Base-by-base conservation (phyloP, 2,113 vertebrate species). In the Bagarius yarrelli region DNA sequence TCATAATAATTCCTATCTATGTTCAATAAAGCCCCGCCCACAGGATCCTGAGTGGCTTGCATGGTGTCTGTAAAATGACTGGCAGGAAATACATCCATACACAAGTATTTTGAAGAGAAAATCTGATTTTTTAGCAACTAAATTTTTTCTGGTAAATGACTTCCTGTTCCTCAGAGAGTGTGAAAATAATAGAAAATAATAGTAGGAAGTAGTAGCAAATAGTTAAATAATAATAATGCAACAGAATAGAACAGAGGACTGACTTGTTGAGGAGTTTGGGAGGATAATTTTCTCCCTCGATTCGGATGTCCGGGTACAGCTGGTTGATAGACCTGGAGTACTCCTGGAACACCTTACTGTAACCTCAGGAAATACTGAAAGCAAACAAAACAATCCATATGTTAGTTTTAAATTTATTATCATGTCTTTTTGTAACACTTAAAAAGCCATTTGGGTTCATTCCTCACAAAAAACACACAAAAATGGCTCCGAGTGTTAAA, bases 351-450 rank as follows among this genome's bases (percentile, higher is more conserved):
- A 91, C 91, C 84, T 92, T 94, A 59, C 86, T 92, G 90, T 94
- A 94, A 12, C 93, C 93, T 94, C 93, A 94, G 90, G 93, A 94
- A 81, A 93, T 93, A 74, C 93, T 94, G 81, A 50, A 81, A 79
- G 56, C 2, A 80, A 61, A 79, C 21, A 56, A 59, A 30, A n/a
- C n/a, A n/a, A n/a, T n/a, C n/a, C n/a, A n/a, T n/a, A n/a, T n/a
- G n/a, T n/a, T n/a, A n/a, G n/a, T n/a, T n/a, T n/a, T n/a, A n/a
- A n/a, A n/a, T n/a, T n/a, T n/a, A n/a, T n/a, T n/a, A n/a, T n/a
- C n/a, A n/a, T n/a, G n/a, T n/a, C n/a, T n/a, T n/a, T n/a, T n/a
- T n/a, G n/a, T n/a, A n/a, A n/a, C n/a, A n/a, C n/a, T n/a, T n/a
- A n/a, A n/a, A n/a, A n/a, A n/a, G n/a, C n/a, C n/a, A n/a, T n/a